A percentile compares a stretch with the other conserved stretches of the same genome.
phyloP scores from a whole-genome alignment of 2,888 invertebrate species.

The Ptychoptera albimana region DNA sequence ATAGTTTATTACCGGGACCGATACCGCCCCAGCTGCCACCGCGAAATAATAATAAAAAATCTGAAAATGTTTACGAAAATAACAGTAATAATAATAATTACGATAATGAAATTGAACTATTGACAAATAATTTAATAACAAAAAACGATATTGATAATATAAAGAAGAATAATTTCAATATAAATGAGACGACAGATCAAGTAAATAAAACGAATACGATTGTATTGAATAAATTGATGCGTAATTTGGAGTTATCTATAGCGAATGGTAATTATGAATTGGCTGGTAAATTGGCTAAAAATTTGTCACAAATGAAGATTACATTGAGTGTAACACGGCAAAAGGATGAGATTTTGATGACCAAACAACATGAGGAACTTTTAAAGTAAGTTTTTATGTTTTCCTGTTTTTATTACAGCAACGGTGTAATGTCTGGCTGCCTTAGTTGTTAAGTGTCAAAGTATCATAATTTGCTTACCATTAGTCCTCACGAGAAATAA shows the following conservation, averaged over 20 bases:
- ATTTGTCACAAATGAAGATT: constrained; percentile 58
- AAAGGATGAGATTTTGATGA: constrained; percentile 13
- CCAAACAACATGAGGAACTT: constrained; percentile 2
- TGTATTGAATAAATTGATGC: constrained; percentile 45
- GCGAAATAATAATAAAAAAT: no score
- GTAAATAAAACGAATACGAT: constrained; percentile 24
- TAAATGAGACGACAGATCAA: no score
- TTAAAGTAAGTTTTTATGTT: constrained; percentile 4
- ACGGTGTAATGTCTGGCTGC: neutral
- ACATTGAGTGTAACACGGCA: constrained; percentile 51
- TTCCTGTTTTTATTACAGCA: neutral
- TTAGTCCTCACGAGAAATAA: no score
- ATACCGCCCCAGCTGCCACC: no score
- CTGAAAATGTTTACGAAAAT: no score
- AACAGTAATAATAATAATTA: no score
- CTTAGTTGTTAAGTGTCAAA: neutral
- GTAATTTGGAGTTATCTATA: constrained; percentile 60
- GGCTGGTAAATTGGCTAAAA: constrained; percentile 59
- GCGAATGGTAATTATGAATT: constrained; percentile 57
- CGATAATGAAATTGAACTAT: no score
- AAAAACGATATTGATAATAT: no score
- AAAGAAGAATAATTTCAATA: no score
- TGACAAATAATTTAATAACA: no score
- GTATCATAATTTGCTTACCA: no score
- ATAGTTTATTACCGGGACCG: neutral